Base-by-base conservation (phyloP, 2,888 invertebrate species). In the Ypsolopha sequella region DNA sequence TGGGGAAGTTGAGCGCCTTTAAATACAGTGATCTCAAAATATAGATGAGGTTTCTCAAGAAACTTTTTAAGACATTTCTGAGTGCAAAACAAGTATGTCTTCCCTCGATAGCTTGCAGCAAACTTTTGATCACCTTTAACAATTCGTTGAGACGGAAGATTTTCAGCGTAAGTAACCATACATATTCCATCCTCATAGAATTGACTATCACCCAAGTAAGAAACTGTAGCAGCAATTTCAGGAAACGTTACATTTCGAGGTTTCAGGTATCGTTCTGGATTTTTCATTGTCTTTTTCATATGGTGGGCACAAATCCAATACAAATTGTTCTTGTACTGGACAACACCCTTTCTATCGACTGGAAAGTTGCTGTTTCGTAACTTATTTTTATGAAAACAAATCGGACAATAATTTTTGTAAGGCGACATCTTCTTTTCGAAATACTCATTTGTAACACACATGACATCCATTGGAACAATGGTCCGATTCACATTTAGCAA, bases 281-380 rank as follows among this genome's bases (percentile, higher is more conserved):
- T 55, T 35, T 70, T 62, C 14, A 86, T 56, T 54, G 91, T 89
- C 38, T 65, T 59, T 36, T 78, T 62, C 10, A 86, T 66, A 59
- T 92, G 92, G 24, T 80, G 68, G 0, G 65, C 50, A 59, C 92
- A 92, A 46, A 90, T 62, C 90, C 91, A 92, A 61, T 90, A 92
- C 66, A 86, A 89, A 48, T 70, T 62, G 36, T 82, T 68, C 54
- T 75, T 68, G 61, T 79, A 91, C 55, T 90, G 89, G 1, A 91
- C 75, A 48, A 91, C 61, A 6, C 90, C 90, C 44, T 78, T 79
- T 58, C 87, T 82, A 60, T 89, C 81, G 0, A 87, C 80, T 7
- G 88, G 87, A 45, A 71, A 75, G 0, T 77, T 78, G 51, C 85
- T 88, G 52, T 73, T 73, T 38, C 60, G 72, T 7, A 76, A 59